A percentile compares a stretch with the other conserved stretches of the same genome.
Conservation (phyloP, 1,140 invertebrate species). For the Hermatobates lingyangjiaoensis region DNA sequence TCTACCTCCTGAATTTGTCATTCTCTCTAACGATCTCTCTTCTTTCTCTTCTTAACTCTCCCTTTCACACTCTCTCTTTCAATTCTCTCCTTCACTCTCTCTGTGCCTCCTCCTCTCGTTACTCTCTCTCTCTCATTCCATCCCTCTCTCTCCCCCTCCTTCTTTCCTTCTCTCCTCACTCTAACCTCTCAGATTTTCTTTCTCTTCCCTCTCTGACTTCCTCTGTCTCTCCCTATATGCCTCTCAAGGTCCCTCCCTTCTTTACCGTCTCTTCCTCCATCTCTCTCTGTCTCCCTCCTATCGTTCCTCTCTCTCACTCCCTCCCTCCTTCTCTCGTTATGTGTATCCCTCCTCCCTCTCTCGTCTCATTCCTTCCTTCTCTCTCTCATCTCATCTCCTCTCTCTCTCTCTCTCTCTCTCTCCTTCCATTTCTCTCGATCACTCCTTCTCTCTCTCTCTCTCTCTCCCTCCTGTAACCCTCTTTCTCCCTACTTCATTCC, state of each 20-base stretch:
- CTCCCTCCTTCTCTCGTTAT: background rate
- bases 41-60: constrained; percentile 1
- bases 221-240: background rate
- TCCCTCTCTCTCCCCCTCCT: background rate
- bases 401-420: background rate
- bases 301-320: background rate
- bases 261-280: background rate
- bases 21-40: background rate
- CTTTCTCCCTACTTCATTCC: too few relatives aligned
- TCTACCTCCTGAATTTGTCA: background rate
- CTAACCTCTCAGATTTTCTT: background rate
- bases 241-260: background rate
- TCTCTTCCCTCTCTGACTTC: too few relatives aligned
- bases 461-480: too few relatives aligned
- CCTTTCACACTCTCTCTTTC: background rate
- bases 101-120: constrained; percentile 4
- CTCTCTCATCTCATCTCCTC: background rate
- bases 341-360: background rate
- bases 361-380: background rate
- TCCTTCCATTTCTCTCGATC: background rate
- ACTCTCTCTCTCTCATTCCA: constrained; percentile 3
- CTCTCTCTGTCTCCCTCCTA: background rate
- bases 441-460: background rate
- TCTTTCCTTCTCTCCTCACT: constrained; percentile 2
- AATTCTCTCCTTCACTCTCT: constrained; percentile 3